Conservation (phyloP, 2,797 vertebrate species). For the Synanceia verrucosa region DNA sequence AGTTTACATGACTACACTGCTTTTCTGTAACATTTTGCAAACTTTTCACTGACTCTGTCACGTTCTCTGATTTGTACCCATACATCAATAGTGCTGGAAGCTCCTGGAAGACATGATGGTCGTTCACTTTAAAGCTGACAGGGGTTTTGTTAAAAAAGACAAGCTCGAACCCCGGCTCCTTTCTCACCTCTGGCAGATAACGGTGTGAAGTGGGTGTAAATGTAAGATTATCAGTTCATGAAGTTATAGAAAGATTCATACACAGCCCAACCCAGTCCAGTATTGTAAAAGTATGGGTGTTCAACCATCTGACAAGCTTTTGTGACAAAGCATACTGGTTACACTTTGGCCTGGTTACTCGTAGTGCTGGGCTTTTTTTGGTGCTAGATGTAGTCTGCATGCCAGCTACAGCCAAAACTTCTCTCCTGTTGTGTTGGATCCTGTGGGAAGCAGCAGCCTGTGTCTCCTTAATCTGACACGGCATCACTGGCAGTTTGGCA, state of each 20-base stretch:
- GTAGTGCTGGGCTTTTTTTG: constrained; percentile 1
- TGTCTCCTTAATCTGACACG: constrained; percentile 70
- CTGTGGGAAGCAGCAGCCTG: constrained; percentile 67
- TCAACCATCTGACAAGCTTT: neutral
- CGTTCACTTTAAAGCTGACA: too few species aligned
- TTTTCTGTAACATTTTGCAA: neutral
- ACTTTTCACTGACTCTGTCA: neutral
- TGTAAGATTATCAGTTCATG: neutral
- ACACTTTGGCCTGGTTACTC: neutral
- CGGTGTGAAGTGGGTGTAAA: neutral
- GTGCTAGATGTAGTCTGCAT: constrained; percentile 16
- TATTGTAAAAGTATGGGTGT: neutral
- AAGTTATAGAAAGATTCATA: neutral
- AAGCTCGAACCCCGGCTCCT: neutral
- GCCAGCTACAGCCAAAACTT: constrained; percentile 36
- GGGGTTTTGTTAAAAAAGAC: too few species aligned
- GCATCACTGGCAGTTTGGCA: constrained; percentile 66
- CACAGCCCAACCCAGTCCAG: too few species aligned
- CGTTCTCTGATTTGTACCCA: neutral
- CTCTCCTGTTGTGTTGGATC: constrained; percentile 48
- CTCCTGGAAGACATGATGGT: too few species aligned
- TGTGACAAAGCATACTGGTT: neutral
- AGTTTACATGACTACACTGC: neutral
- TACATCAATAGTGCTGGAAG: too few species aligned
- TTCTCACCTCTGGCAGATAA: neutral